A percentile compares a stretch with the other conserved stretches of the same genome.
These are phyloP conservation scores for Mimachlamys varia DNA, from an alignment of 2,888 invertebrate species.

Conservation along the genomic window DNA sequence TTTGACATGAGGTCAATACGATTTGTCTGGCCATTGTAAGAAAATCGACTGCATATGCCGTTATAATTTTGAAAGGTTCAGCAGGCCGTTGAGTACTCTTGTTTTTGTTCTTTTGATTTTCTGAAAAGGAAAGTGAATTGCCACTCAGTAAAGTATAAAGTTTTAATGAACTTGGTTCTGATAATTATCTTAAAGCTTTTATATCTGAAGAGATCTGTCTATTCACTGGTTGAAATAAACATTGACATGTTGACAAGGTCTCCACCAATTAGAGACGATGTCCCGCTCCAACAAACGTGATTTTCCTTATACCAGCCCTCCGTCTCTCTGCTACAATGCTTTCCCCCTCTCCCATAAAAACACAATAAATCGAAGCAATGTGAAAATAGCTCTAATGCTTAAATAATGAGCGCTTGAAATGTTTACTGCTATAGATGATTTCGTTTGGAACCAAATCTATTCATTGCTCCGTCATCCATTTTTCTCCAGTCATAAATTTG, in stretches of 20 bases:
- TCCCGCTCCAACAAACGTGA: background rate
- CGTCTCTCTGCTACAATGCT: background rate
- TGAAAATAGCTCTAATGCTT: background rate
- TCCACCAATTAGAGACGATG: conserved; percentile 1
- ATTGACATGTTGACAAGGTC: conserved; percentile 27
- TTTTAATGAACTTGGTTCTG: conserved; percentile 19
- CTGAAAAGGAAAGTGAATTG: background rate
- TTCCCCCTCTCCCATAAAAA: background rate
- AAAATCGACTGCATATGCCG: background rate
- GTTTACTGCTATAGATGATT: background rate
- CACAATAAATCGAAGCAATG: conserved; percentile 32
- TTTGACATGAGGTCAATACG: background rate
- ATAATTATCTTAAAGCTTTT: background rate
- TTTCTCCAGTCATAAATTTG: conserved; percentile 22
- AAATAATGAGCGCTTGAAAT: conserved; percentile 14
- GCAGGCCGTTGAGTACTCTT: background rate
- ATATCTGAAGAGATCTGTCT: conserved; percentile 21
- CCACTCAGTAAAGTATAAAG: background rate
- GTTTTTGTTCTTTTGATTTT: background rate
- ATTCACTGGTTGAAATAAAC: background rate
- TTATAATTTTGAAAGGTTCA: background rate
- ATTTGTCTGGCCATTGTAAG: background rate
- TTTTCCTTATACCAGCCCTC: background rate
- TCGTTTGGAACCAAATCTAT: conserved; percentile 10
- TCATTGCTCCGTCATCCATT: conserved; percentile 2